phyloP scores from a whole-genome alignment of 2,797 vertebrate species.

The Thripadectes ignobilis region DNA sequence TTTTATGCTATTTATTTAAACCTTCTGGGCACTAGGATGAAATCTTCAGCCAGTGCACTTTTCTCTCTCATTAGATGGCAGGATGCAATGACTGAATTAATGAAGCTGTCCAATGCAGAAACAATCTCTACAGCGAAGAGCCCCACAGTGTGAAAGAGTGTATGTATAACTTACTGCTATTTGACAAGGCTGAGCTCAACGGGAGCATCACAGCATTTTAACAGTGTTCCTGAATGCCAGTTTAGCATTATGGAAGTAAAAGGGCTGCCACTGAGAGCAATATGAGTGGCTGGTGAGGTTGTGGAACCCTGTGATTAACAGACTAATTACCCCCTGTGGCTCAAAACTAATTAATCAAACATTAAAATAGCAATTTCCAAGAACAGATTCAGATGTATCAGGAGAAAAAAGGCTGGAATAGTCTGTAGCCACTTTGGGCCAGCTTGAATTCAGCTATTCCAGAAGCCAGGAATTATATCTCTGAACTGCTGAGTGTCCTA shows the following conservation, averaged over 20 bases:
- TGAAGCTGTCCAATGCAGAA: constrained; percentile 51
- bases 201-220: constrained; percentile 14
- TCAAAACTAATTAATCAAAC: constrained; percentile 68
- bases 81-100: constrained; percentile 57
- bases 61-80: constrained; percentile 11
- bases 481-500: neutral
- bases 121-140: neutral
- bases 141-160: neutral
- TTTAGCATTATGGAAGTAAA: constrained; percentile 2
- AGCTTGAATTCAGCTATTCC: neutral
- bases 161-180: neutral
- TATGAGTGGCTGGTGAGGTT: constrained; percentile 12
- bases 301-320: constrained; percentile 52
- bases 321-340: constrained; percentile 62
- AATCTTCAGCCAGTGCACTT: constrained; percentile 10
- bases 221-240: neutral
- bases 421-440: neutral
- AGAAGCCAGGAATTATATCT: neutral
- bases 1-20: constrained; percentile 29
- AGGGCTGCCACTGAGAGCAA: constrained; percentile 19
- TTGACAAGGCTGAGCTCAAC: neutral
- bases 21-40: neutral
- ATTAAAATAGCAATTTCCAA: constrained; percentile 60
- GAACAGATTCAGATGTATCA: neutral
- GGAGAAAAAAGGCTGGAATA: neutral